Percentiles rank a stretch among this genome's conserved stretches.
These are phyloP conservation scores for Eupristina koningsbergeri DNA, from an alignment of 1,140 invertebrate species.

Conservation along the genomic window DNA sequence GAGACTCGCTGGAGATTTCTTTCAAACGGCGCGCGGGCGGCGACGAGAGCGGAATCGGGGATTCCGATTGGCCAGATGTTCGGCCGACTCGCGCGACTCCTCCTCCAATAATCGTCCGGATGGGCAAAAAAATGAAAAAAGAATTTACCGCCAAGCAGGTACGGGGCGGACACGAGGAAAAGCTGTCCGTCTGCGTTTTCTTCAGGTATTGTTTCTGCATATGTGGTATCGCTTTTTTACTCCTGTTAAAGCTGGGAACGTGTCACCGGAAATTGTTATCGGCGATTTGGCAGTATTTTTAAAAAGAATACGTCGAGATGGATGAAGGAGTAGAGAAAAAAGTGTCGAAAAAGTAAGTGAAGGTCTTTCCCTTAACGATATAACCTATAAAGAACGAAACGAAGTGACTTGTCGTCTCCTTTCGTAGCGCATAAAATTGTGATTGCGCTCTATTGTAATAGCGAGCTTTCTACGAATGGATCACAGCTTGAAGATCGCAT, in stretches of 20 bases:
- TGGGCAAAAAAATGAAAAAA: constrained; percentile 2
- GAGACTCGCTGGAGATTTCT: too few relatives aligned
- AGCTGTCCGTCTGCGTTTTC: background rate
- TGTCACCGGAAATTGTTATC: background rate
- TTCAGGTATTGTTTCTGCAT: background rate
- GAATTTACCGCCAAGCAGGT: background rate
- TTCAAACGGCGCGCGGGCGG: too few relatives aligned
- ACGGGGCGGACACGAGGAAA: background rate
- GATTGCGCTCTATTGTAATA: background rate
- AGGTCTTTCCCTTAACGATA: constrained; percentile 50
- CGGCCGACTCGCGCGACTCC: too few relatives aligned
- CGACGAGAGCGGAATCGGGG: too few relatives aligned
- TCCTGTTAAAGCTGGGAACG: background rate
- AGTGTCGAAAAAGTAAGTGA: constrained; percentile 82
- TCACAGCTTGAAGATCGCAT: background rate
- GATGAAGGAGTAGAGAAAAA: constrained; percentile 76
- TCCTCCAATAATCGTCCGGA: background rate
- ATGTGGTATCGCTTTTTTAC: background rate
- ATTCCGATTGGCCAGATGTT: too few relatives aligned
- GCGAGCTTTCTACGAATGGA: background rate
- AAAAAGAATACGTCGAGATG: constrained; percentile 65
- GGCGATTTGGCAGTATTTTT: background rate
- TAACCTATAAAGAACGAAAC: constrained; percentile 51
- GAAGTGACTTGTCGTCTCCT: background rate
- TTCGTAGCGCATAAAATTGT: background rate